phyloP scores from a whole-genome alignment of 2,797 vertebrate species.

The Tinamus major region DNA sequence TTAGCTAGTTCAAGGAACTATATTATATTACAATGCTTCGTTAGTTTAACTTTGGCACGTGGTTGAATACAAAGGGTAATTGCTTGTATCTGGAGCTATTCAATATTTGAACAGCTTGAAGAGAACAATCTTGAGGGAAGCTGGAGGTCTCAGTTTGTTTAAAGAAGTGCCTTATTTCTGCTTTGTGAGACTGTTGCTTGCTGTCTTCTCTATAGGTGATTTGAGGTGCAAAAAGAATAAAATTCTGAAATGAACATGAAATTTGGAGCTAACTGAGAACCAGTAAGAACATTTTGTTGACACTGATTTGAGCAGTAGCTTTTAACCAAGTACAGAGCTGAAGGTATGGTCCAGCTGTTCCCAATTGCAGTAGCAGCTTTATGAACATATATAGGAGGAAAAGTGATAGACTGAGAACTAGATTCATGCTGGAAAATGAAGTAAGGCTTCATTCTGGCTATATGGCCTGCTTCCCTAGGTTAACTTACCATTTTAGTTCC shows the following conservation, averaged over 20 bases:
- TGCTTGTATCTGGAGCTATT: conserved; percentile 1
- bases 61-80: neutral
- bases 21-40: conserved; percentile 26
- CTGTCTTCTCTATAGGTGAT: neutral
- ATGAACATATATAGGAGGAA: neutral
- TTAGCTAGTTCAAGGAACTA: conserved; percentile 22
- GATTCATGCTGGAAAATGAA: neutral
- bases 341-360: neutral
- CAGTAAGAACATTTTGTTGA: neutral
- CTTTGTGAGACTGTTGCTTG: neutral
- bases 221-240: neutral
- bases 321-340: neutral
- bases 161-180: conserved; percentile 1
- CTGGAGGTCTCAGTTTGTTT: neutral
- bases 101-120: conserved; percentile 55
- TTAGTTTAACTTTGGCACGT: conserved; percentile 48
- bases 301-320: neutral
- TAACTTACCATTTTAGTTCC: neutral
- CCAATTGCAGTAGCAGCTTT: neutral
- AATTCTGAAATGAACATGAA: neutral
- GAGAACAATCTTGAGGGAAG: conserved; percentile 25
- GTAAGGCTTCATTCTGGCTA: neutral
- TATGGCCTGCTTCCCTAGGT: neutral
- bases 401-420: neutral
- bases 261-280: neutral